Evolutionary conservation across 2,113 vertebrate species (phyloP), one percentile per base, ranked within the genome.

Genomic region (Chinchilla lanigera): DNA sequence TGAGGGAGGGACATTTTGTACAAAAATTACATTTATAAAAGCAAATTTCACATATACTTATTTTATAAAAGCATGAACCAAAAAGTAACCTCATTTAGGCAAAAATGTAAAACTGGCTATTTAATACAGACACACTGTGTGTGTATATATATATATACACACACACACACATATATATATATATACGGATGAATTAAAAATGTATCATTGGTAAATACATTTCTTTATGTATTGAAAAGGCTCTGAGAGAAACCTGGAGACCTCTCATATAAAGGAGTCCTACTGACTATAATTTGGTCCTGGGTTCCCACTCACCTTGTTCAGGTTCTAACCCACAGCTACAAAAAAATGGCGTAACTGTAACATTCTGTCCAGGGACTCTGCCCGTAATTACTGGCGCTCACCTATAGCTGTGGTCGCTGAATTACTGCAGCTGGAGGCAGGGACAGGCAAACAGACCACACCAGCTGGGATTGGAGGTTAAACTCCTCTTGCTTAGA

Each of bases 401-500:
- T 88, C 17, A 50, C 12, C 44, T 92, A 61, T 3, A 87, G 56
- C 3, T 92, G 58, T 60, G 81, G 12, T 30, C 65, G 22, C 22
- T 60, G 33, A 82, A 73, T 67, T 89, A 83, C 60, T 61, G 33
- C 41, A 94, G 28, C 28, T 88, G 44, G 44, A 90, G 30, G 56
- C 56, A 84, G 35, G 35, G 9, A 58, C 7, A 44, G 7, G 50
- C 50, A 95, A 90, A 95, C 60, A 73, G 4, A 85, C 0, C 33
- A 86, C 65, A 54, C 83, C 14, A 84, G 41, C 13, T 87, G 20
- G 58, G 92, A 93, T 90, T 56, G 77, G 41, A 92, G 16, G 91
- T 87, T 93, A 77, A 92, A 89, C 50, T 93, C 89, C 41, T 91
- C 50, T 91, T 78, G 8, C 1, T 93, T 28, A 89, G 78, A 97